Base-by-base conservation (phyloP, 2,797 vertebrate species). In the Acanthurus leucopareius region DNA sequence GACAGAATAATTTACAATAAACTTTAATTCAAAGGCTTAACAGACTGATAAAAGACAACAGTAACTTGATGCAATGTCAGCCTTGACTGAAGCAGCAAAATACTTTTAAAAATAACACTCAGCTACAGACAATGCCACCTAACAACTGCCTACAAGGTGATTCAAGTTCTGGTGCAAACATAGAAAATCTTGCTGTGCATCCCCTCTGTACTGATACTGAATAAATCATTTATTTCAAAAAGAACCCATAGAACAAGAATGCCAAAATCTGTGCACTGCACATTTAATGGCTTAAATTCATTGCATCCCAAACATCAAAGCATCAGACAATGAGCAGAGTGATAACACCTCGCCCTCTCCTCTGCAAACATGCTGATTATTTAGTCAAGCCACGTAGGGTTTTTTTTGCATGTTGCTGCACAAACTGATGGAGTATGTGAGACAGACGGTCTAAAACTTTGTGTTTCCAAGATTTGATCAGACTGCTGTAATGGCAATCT, bases 391-490 rank as follows among this genome's bases (percentile, higher is more conserved):
- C 19, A 15, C 58, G 32, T 15, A 20, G 38, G 69, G 48, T 38
- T 32, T 32, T 5, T 53, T 69, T 63, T 75, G 19, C 68, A 17
- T 44, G 16, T n/a, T 10, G 13, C 40, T 10, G 13, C 7, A 44
- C 25, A 28, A 48, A 49, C 65, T 38, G 40, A 3, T 45, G 10
- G 4, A 20, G 16, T 44, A 66, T 4, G 14, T 62, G 13, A 49
- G 49, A 65, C 48, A 14, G 44, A 48, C 61, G 48, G 28, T 78
- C 57, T 14, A 45, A 42, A 60, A 28, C 40, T 40, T 38, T 53
- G 49, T 25, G 2, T 73, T 79, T 77, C 56, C 44, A 63, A 40
- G 49, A 74, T 82, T 52, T 53, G 57, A 73, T 77, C 75, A 40
- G 48, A 19, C 28, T 53, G 70, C 68, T 44, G 54, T n/a, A 42